Conservation (phyloP, 2,888 invertebrate species). For the Stenurella melanura region DNA sequence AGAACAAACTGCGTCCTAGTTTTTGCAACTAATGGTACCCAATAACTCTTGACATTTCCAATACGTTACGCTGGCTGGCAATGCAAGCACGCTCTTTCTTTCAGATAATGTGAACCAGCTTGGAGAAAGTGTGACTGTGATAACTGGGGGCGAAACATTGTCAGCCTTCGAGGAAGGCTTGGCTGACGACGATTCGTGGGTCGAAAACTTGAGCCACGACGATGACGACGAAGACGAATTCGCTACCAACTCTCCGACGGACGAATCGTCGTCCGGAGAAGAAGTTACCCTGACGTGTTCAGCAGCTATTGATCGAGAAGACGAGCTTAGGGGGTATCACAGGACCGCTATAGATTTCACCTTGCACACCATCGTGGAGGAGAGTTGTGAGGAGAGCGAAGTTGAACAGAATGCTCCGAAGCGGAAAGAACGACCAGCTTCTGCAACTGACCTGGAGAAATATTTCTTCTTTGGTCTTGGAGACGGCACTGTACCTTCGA, state of each 20-base stretch:
- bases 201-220: constrained; percentile 89
- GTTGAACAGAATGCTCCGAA: constrained; percentile 78
- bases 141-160: constrained; percentile 82
- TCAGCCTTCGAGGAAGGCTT: constrained; percentile 89
- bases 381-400: constrained; percentile 95
- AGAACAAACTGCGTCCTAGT: too few species aligned
- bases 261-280: constrained; percentile 81
- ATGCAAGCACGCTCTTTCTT: constrained; percentile 52
- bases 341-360: constrained; percentile 91
- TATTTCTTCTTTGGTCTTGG: constrained; percentile 92
- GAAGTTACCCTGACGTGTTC: constrained; percentile 78
- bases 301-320: constrained; percentile 81
- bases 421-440: constrained; percentile 81
- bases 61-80: not conserved
- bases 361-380: constrained; percentile 93
- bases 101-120: constrained; percentile 62
- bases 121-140: constrained; percentile 79
- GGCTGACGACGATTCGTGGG: constrained; percentile 94
- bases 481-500: constrained; percentile 76
- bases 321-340: constrained; percentile 88
- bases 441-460: constrained; percentile 90
- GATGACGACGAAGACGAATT: constrained; percentile 74
- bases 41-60: not conserved
- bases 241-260: constrained; percentile 78
- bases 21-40: not conserved